These are phyloP conservation scores for Odocoileus virginianus DNA, from an alignment of 2,113 vertebrate species.

Conservation along the genomic window DNA sequence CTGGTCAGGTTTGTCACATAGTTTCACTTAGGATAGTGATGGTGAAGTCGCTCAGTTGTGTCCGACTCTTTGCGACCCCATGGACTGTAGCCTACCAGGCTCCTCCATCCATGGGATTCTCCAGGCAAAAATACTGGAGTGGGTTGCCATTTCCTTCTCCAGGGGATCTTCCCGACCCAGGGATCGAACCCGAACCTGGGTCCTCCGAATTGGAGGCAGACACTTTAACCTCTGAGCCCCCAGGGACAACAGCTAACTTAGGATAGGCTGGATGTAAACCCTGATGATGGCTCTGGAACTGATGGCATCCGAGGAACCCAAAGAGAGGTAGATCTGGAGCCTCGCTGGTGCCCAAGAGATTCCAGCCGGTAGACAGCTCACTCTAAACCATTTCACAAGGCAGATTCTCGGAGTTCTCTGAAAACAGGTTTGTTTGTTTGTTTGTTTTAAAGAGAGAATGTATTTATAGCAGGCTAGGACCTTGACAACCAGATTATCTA, in stretches of 20 bases:
- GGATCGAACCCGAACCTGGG: too few relatives aligned
- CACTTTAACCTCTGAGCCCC: too few relatives aligned
- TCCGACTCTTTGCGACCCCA: too few relatives aligned
- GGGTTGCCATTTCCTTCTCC: too few relatives aligned
- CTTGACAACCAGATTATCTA: background rate
- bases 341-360: accelerated
- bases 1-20: background rate
- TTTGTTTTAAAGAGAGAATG: background rate
- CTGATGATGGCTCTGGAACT: background rate
- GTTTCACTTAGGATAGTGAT: background rate
- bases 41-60: too few relatives aligned
- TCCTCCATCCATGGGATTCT: too few relatives aligned
- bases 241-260: too few relatives aligned
- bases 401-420: background rate
- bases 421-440: background rate
- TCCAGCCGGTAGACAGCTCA: background rate
- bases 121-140: too few relatives aligned
- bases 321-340: background rate
- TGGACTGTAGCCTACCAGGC: too few relatives aligned
- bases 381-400: background rate
- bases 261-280: background rate
- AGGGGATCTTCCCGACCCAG: too few relatives aligned
- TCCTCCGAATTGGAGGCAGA: too few relatives aligned
- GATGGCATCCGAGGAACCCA: background rate
- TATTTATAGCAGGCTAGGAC: background rate